phyloP scores from a whole-genome alignment of 2,888 invertebrate species.

The Agonopterix subpropinquella region DNA sequence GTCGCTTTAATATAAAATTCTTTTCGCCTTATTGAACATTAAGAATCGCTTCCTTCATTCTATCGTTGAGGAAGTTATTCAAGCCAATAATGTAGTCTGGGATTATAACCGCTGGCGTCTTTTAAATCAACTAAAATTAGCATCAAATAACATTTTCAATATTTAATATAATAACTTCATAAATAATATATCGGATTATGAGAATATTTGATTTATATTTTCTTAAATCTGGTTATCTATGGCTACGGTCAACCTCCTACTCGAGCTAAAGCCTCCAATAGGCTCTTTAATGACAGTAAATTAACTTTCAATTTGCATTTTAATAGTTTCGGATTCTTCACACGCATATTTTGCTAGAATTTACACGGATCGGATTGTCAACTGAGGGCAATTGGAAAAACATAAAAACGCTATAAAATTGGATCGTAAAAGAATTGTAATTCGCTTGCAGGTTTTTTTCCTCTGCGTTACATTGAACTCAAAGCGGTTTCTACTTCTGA shows the following conservation, averaged over 20 bases:
- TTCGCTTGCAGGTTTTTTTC: conserved; percentile 47
- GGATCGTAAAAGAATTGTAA: conserved; percentile 67
- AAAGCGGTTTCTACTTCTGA: conserved; percentile 24
- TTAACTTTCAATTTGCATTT: conserved; percentile 57
- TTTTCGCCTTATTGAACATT: conserved; percentile 6
- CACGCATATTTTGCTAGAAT: conserved; percentile 64
- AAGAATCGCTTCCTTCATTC: conserved; percentile 10
- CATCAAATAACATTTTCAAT: conserved; percentile 1
- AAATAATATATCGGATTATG: conserved; percentile 5
- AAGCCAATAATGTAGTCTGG: conserved; percentile 1
- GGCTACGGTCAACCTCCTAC: background rate
- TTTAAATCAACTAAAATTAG: conserved; percentile 5
- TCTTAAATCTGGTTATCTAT: conserved; percentile 3
- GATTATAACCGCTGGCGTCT: conserved; percentile 2
- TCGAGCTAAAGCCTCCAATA: conserved; percentile 18
- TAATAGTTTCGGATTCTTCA: conserved; percentile 49
- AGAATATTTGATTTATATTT: conserved; percentile 7
- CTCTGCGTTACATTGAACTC: conserved; percentile 26
- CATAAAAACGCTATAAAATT: conserved; percentile 68
- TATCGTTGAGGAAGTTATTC: conserved; percentile 4
- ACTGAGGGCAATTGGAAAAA: conserved; percentile 59
- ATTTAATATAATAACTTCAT: background rate
- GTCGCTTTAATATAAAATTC: conserved; percentile 14
- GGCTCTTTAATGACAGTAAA: conserved; percentile 25
- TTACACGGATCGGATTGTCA: conserved; percentile 64